phyloP scores from a whole-genome alignment of 2,113 vertebrate species.

The Nycticryphes semicollaris region DNA sequence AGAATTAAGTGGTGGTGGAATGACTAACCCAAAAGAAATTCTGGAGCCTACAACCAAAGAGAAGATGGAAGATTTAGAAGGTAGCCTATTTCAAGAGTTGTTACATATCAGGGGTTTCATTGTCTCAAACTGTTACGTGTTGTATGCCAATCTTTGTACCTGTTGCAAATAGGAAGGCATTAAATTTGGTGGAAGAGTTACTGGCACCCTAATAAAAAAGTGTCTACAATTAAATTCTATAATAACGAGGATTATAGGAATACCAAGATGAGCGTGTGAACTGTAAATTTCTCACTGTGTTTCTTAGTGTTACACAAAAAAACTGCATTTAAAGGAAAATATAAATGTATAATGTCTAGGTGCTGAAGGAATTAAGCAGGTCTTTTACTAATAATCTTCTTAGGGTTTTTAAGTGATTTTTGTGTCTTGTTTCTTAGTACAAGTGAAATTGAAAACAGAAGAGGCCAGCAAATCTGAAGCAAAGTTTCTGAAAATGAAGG shows the following conservation, averaged over 20 bases:
- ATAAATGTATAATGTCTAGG: background rate
- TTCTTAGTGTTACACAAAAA: background rate
- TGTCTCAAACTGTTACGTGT: rapidly evolving
- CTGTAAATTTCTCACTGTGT: background rate
- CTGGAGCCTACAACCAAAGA: constrained; percentile 49
- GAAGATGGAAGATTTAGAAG: constrained; percentile 81
- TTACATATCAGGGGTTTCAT: background rate
- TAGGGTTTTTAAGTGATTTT: background rate
- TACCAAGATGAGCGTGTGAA: background rate
- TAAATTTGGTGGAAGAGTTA: background rate
- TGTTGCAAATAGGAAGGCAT: background rate
- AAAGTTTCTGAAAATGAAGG: constrained; percentile 91
- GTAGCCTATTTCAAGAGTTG: constrained; percentile 47
- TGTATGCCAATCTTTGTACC: background rate
- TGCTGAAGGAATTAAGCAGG: background rate
- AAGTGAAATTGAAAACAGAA: constrained; percentile 83
- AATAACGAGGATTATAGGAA: background rate
- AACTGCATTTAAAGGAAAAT: background rate
- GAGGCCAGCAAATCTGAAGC: constrained; percentile 88
- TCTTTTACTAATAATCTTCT: background rate
- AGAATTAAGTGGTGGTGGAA: constrained; percentile 53
- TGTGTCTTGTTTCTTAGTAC: constrained; percentile 59
- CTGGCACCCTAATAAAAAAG: background rate
- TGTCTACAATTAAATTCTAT: background rate
- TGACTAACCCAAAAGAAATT: background rate